Evolutionary conservation across 2,797 vertebrate species (phyloP), one percentile per base, ranked within the genome.

Genomic region (Gymnopithys bicolor): DNA sequence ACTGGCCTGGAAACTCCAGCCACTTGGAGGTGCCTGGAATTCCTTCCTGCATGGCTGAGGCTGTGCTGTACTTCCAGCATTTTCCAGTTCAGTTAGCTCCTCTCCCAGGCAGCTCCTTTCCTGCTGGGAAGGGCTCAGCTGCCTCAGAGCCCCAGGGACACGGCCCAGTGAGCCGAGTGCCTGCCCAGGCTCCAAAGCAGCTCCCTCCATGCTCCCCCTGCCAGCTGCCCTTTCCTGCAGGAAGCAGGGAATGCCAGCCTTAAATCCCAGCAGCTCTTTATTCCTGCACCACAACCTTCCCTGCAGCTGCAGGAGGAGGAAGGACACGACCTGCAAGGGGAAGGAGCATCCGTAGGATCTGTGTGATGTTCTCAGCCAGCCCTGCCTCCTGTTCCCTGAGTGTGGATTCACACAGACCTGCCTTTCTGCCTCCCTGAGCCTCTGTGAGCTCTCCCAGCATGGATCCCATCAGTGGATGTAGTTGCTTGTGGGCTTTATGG

Each of bases 401-500:
- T 1, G 2, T 3, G 76, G 41, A 55, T n/a, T 46, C 66, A 21
- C 46, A 51, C 66, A 13, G 76, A 17, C 43, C 68, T 19, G 30
- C 37, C 46, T 43, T 21, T 8, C 58, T 48, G 70, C 71, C 22
- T 53, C 49, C 28, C 62, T 6, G 39, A 83, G 79, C 73, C 59
- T 67, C 69, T 59, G 91, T 81, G 25, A 48, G 53, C 93, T 62
- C 80, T 85, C 77, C 62, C 96, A 84, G 92, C 87, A n/a, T 0
- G 85, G 53, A 53, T 90, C 81, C 82, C 81, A 48, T 30, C 89
- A 23, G 8, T 10, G 32, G 28, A 3, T 80, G 4, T 68, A 87
- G 95, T 85, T 73, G 55, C 86, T 39, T 66, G 69, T 66, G 25
- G 43, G 67, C 94, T 93, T 84, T 62, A 16, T 52, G 84, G 87